Conservation (phyloP, 1,140 invertebrate species). For the Sarcophaga peregrina region DNA sequence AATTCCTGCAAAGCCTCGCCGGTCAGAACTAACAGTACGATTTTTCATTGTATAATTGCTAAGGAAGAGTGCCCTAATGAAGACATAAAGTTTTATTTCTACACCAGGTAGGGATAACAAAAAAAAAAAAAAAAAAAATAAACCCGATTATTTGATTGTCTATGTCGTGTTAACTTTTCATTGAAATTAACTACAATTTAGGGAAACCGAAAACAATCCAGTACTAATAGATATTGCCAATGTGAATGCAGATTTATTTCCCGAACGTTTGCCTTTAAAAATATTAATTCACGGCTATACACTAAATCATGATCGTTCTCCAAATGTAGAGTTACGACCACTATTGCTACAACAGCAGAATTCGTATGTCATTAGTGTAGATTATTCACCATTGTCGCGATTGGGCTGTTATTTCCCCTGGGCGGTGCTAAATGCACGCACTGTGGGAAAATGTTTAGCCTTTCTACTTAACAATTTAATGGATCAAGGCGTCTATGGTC, state of each 20-base stretch:
- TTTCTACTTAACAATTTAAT: conserved; percentile 64
- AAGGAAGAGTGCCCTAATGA: conserved; percentile 55
- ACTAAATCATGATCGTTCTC: conserved; percentile 53
- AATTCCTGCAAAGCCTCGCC: neutral
- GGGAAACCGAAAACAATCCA: conserved; percentile 44
- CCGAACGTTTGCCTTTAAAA: conserved; percentile 57
- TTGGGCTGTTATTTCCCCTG: conserved; percentile 69
- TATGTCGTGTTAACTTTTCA: neutral
- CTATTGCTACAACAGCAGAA: conserved; percentile 60
- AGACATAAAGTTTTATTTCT: conserved; percentile 57
- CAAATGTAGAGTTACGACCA: conserved; percentile 57
- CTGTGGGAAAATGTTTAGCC: conserved; percentile 67
- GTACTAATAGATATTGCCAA: conserved; percentile 51
- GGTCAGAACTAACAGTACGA: neutral
- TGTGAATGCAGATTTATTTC: conserved; percentile 55
- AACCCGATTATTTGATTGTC: neutral
- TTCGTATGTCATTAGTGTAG: conserved; percentile 67
- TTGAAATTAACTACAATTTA: conserved; percentile 47
- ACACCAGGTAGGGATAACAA: conserved; percentile 56
- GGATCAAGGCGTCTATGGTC: conserved; percentile 69
- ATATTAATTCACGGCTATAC: conserved; percentile 65
- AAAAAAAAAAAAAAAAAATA: neutral
- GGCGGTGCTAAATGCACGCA: conserved; percentile 68
- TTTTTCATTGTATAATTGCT: conserved; percentile 43
- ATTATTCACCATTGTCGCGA: conserved; percentile 68